Percentiles rank a stretch among this genome's conserved stretches.
Evolutionary conservation across 2,797 vertebrate genomes (phyloP).

Genomic region (Percopsis omiscomaycus): DNA sequence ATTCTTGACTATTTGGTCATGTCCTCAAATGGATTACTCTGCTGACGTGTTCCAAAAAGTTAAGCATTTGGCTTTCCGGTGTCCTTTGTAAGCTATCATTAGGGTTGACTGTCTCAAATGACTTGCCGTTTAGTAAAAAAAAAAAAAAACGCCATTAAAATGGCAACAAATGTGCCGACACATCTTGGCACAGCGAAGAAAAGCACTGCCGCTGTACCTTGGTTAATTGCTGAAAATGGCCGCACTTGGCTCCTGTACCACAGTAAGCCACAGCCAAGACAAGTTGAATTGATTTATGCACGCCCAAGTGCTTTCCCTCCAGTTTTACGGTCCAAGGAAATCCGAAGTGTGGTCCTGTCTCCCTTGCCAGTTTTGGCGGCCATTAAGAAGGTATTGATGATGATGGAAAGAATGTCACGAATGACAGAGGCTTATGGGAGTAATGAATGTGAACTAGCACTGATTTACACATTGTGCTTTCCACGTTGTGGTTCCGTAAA

Average conservation of each 20-base stretch:
- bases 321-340: conserved; percentile 45
- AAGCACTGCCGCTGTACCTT: conserved; percentile 38
- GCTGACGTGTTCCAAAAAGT: conserved; percentile 25
- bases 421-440: conserved; percentile 31
- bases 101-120: conserved; percentile 41
- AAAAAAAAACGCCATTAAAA: conserved; percentile 47
- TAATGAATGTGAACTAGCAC: background rate
- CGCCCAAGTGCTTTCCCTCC: conserved; percentile 48
- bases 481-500: background rate
- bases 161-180: conserved; percentile 58
- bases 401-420: conserved; percentile 39
- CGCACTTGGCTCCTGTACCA: conserved; percentile 51
- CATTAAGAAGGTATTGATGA: conserved; percentile 44
- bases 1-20: conserved; percentile 9
- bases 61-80: conserved; percentile 28
- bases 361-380: conserved; percentile 25
- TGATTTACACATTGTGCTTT: too few species aligned
- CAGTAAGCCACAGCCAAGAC: conserved; percentile 46
- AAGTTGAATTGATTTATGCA: conserved; percentile 61
- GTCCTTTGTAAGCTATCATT: conserved; percentile 33
- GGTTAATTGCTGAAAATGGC: conserved; percentile 62
- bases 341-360: conserved; percentile 37
- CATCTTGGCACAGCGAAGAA: conserved; percentile 52
- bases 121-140: conserved; percentile 49
- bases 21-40: conserved; percentile 25